Conservation (phyloP, 2,888 invertebrate species). For the Epistrophe grossulariae region DNA sequence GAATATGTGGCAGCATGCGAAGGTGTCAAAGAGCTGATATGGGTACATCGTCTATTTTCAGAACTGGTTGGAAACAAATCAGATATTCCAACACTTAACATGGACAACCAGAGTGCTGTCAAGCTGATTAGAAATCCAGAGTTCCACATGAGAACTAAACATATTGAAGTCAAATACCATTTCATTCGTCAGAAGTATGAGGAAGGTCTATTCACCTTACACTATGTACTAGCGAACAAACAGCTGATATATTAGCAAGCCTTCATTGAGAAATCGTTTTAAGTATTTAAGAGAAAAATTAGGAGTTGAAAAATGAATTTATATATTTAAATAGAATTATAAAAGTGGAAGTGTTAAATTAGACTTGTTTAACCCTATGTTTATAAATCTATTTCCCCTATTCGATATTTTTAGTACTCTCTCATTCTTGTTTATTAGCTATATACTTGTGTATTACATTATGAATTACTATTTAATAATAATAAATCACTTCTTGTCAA, state of each 20-base stretch:
- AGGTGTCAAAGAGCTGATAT: conserved; percentile 77
- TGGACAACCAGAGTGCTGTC: too few relatives aligned
- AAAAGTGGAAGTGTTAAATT: conserved; percentile 2
- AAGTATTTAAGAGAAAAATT: background rate
- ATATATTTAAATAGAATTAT: background rate
- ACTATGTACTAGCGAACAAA: conserved; percentile 35
- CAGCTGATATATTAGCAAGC: conserved; percentile 43
- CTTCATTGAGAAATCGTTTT: conserved; percentile 10
- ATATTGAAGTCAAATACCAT: conserved; percentile 48
- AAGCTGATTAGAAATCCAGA: conserved; percentile 54
- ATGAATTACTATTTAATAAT: too few relatives aligned
- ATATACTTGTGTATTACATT: too few relatives aligned
- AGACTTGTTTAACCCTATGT: too few relatives aligned
- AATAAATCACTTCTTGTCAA: too few relatives aligned
- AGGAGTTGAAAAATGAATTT: conserved; percentile 5
- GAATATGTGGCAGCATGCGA: conserved; percentile 78
- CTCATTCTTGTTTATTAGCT: too few relatives aligned
- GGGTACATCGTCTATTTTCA: conserved; percentile 13
- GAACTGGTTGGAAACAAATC: too few relatives aligned
- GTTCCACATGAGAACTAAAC: conserved; percentile 62
- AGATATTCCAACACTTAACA: too few relatives aligned
- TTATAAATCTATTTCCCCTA: too few relatives aligned
- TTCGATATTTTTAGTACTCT: too few relatives aligned
- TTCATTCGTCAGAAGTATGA: too few relatives aligned
- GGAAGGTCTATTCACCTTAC: background rate